Base-by-base conservation (phyloP, 2,797 vertebrate species). In the Gambelia wislizenii region DNA sequence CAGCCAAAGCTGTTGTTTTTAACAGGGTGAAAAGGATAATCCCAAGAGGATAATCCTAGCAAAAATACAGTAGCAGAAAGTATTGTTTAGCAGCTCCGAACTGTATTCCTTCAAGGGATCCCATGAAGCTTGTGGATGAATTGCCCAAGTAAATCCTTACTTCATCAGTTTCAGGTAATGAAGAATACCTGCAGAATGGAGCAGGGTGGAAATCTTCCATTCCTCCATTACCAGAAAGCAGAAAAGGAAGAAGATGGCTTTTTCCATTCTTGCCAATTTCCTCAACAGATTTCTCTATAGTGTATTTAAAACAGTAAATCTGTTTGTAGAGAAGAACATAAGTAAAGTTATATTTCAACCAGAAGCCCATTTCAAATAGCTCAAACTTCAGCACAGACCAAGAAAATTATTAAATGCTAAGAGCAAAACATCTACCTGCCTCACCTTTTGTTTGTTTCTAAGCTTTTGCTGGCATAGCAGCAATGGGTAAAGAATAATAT, bases 331-430 rank as follows among this genome's bases (percentile, higher is more conserved):
- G 36, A 82, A 64, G 52, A 54, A 36, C n/a, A 20, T 44, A 64
- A 59, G 4, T 18, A 39, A 64, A 44, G 56, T 64, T 82, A 64
- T 14, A 44, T 4, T 42, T 89, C 1, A 86, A 78, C 77, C 75
- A 89, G 88, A 88, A 92, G 91, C 89, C 39, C 27, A 27, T 72
- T 72, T 72, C 12, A 89, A 90, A 75, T 92, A 83, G 88, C 84
- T 94, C 88, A 93, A 79, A 90, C 82, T 89, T 42, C 54, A 56
- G 10, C 14, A 22, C 78, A 59, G 78, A 39, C 6, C 36, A 81
- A 59, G 56, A 30, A 42, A 61, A 82, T 82, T 6, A 64, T 64
- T 36, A 82, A 64, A 82, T 44, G 20, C 39, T 9, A 44, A 25
- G 42, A 92, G 9, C 82, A 27, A 75, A 88, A 87, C 77, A 44